Evolutionary conservation across 2,113 vertebrate genomes (phyloP).

Genomic region (Grammomys dolichurus): DNA sequence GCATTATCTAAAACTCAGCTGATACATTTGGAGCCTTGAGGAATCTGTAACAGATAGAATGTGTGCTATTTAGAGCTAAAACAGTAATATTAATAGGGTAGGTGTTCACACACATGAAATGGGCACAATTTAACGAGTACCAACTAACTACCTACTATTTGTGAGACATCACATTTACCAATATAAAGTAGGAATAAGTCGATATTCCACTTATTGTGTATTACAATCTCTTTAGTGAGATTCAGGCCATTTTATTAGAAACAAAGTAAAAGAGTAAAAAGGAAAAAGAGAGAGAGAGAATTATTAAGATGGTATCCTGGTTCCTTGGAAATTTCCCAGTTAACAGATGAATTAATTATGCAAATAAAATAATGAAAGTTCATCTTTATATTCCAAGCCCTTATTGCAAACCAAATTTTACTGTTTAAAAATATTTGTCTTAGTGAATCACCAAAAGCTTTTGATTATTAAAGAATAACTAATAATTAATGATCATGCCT

Average conservation of each 20-base stretch:
- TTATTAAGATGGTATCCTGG: background rate
- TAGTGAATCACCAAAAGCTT: background rate
- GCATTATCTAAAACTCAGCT: background rate
- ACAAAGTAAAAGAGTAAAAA: background rate
- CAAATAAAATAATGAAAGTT: background rate
- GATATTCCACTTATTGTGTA: background rate
- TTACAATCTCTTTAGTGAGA: background rate
- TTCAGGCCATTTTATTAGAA: background rate
- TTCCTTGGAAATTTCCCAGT: background rate
- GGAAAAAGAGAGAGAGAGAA: background rate
- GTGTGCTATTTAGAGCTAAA: background rate
- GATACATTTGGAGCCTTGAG: background rate
- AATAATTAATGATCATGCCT: background rate
- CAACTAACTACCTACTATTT: background rate
- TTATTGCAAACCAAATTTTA: background rate
- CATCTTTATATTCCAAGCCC: background rate
- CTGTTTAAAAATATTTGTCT: background rate
- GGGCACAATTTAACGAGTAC: background rate
- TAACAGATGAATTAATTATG: background rate
- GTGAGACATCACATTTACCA: background rate
- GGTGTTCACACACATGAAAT: background rate
- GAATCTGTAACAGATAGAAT: background rate
- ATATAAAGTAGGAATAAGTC: background rate
- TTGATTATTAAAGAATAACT: background rate
- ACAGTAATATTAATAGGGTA: background rate